These are phyloP conservation scores for Drosophila robusta DNA, from an alignment of 2,888 invertebrate species.

Conservation along the genomic window DNA sequence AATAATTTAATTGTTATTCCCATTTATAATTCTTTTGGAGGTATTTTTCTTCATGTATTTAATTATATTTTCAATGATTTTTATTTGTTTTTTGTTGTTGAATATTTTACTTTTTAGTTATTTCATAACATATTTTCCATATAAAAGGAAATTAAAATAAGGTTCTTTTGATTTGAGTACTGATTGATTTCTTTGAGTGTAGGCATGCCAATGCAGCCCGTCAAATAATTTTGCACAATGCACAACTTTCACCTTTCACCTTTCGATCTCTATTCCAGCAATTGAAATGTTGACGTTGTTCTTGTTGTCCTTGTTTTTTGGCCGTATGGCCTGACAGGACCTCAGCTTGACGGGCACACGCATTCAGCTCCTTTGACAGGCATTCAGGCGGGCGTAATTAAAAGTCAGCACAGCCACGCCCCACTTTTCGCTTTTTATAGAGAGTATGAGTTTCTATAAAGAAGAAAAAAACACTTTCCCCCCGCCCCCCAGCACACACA, in stretches of 20 bases:
- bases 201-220: slow-evolving; percentile 5
- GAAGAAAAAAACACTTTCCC: slow-evolving; percentile 44
- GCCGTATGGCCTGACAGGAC: slow-evolving; percentile 27
- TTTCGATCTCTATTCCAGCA: slow-evolving; percentile 26
- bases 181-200: slow-evolving; percentile 1
- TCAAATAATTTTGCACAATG: slow-evolving; percentile 15
- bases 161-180: no score
- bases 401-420: slow-evolving; percentile 66
- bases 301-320: slow-evolving; percentile 4
- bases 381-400: slow-evolving; percentile 33
- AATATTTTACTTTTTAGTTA: no score
- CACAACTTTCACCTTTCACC: slow-evolving; percentile 68
- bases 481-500: slow-evolving; percentile 26
- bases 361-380: slow-evolving; percentile 62
- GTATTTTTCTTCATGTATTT: no score
- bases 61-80: no score
- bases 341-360: slow-evolving; percentile 51
- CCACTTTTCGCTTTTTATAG: slow-evolving; percentile 1
- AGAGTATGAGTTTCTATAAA: not conserved
- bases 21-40: no score
- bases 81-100: no score
- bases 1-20: no score
- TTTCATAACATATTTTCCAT: no score
- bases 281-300: slow-evolving; percentile 30
- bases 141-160: no score